Percentiles rank a stretch among this genome's conserved stretches.
Conservation (phyloP, 2,113 vertebrate genomes). For the Lamprotornis superbus region DNA sequence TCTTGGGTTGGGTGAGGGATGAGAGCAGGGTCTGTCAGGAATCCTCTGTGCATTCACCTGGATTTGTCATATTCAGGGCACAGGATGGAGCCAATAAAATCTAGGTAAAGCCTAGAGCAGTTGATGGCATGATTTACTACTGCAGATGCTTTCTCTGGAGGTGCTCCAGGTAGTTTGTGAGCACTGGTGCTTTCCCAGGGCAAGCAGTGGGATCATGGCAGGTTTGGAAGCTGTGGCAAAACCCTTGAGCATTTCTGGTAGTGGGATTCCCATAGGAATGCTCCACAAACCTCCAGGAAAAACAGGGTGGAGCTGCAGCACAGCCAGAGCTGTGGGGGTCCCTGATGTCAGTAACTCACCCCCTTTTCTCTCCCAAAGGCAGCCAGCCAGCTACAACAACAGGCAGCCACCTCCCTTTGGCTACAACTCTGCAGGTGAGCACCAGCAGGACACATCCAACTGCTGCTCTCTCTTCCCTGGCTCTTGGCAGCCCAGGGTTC, state of each 20-base stretch:
- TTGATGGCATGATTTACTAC: not conserved
- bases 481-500: not conserved
- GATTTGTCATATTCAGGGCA: fast-evolving
- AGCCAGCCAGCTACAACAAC: constrained; percentile 68
- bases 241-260: fast-evolving
- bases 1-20: fast-evolving
- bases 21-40: not conserved
- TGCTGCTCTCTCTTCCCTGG: not conserved
- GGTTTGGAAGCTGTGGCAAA: not conserved
- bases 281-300: not conserved
- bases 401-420: constrained; percentile 68
- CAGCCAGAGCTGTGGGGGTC: not conserved
- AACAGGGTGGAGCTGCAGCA: not conserved
- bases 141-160: not conserved
- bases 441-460: not conserved
- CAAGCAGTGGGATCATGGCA: not conserved
- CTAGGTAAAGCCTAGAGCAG: not conserved
- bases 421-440: constrained; percentile 73
- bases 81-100: not conserved
- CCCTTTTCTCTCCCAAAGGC: constrained; percentile 59
- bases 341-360: not conserved
- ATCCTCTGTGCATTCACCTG: not conserved
- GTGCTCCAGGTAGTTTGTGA: not conserved
- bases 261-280: not conserved
- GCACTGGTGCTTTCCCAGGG: not conserved